phyloP scores from a whole-genome alignment of 2,113 vertebrate genomes.

The Rhinolophus sinicus region DNA sequence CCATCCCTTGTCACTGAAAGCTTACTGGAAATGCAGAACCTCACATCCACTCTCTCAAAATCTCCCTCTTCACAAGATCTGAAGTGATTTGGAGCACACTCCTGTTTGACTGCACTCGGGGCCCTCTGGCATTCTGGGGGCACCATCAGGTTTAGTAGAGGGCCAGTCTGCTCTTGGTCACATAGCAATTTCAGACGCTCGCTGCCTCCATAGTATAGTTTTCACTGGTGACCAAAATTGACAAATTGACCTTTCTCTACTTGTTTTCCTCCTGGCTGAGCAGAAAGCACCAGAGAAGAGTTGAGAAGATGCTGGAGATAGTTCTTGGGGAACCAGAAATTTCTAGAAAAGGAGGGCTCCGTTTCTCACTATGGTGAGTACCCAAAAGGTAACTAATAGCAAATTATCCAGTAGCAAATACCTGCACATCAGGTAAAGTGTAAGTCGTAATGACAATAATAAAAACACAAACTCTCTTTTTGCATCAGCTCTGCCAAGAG shows the following conservation, averaged over 20 bases:
- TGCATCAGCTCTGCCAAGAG: neutral
- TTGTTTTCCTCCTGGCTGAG: neutral
- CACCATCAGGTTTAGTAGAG: neutral
- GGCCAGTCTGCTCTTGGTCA: neutral
- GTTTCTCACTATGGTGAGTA: neutral
- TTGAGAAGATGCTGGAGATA: neutral
- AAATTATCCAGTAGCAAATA: neutral
- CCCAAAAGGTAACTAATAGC: neutral
- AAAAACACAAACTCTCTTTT: neutral
- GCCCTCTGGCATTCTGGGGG: neutral
- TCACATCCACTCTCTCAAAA: rapidly evolving
- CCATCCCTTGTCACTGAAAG: rapidly evolving
- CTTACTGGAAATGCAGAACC: neutral
- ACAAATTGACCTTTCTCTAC: neutral
- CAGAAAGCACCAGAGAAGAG: neutral
- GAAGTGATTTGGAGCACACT: neutral
- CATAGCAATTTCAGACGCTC: neutral
- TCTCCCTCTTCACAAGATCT: neutral
- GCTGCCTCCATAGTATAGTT: neutral
- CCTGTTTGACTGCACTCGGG: neutral
- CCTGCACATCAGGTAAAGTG: neutral
- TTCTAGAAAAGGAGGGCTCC: neutral
- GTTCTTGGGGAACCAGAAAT: neutral
- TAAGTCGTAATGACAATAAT: neutral
- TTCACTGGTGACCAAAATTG: neutral